These are phyloP conservation scores for Hesperia comma DNA, from an alignment of 2,888 invertebrate genomes.

Conservation along the genomic window DNA sequence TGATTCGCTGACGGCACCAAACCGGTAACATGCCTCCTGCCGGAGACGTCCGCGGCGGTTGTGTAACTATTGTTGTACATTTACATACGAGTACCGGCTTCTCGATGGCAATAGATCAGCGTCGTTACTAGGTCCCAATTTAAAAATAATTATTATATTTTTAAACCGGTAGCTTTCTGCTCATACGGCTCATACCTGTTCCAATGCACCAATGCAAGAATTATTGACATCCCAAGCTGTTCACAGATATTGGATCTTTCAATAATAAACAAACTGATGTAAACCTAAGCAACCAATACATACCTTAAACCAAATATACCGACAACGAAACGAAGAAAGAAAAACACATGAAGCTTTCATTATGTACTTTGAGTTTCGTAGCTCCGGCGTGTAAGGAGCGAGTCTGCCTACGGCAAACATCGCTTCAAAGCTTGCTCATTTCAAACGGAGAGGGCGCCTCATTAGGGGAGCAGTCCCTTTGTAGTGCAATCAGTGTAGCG, in stretches of 20 bases:
- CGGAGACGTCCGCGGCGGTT: constrained; percentile 10
- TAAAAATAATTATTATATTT: no score
- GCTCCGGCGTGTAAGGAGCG: constrained; percentile 13
- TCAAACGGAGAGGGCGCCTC: constrained; percentile 61
- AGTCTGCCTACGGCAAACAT: constrained; percentile 65
- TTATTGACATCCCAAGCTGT: no score
- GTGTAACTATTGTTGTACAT: not conserved
- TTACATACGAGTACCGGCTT: no score
- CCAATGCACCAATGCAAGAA: no score
- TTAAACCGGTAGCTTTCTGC: no score
- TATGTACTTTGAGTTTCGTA: constrained; percentile 13
- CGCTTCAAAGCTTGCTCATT: constrained; percentile 59
- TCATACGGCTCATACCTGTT: no score
- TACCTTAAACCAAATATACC: not conserved
- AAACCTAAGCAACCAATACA: no score
- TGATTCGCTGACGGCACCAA: constrained; percentile 64
- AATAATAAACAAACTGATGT: no score
- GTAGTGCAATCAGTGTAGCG: constrained; percentile 66
- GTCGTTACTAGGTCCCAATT: no score
- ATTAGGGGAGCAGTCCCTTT: constrained; percentile 71
- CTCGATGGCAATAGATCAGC: no score
- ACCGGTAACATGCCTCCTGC: constrained; percentile 28
- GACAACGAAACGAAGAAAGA: not conserved
- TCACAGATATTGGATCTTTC: no score
- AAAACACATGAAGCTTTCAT: constrained; percentile 12